These are phyloP conservation scores for Selene dorsalis DNA, from an alignment of 2,797 vertebrate genomes.

Conservation along the genomic window DNA sequence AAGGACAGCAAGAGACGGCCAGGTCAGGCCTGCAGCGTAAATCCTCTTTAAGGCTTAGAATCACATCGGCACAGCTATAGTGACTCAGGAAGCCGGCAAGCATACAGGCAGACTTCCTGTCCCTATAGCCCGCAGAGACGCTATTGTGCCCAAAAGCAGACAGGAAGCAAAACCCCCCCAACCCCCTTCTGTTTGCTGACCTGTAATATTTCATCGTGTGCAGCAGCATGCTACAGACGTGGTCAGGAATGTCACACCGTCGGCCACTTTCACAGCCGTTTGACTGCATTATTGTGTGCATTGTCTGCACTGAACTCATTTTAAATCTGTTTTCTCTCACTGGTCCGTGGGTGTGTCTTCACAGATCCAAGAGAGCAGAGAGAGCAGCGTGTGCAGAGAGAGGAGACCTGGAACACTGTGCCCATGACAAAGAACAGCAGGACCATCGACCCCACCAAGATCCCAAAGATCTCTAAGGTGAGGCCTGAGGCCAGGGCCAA, in stretches of 20 bases:
- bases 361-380: slow-evolving; percentile 71
- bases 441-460: slow-evolving; percentile 96
- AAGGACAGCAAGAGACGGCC: slow-evolving; percentile 95
- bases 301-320: not conserved
- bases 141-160: slow-evolving; percentile 60
- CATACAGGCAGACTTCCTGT: slow-evolving; percentile 65
- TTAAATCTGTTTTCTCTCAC: not conserved
- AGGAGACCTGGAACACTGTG: slow-evolving; percentile 98
- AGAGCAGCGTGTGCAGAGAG: slow-evolving; percentile 86
- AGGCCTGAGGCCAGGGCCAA: slow-evolving; percentile 28
- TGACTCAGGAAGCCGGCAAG: slow-evolving; percentile 61
- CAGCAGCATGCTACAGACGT: not conserved
- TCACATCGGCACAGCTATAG: slow-evolving; percentile 46
- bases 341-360: not conserved
- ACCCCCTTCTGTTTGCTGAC: slow-evolving; percentile 46
- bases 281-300: not conserved
- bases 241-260: slow-evolving; percentile 4
- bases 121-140: slow-evolving; percentile 60
- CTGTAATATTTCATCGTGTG: slow-evolving; percentile 31
- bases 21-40: slow-evolving; percentile 82
- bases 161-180: slow-evolving; percentile 50
- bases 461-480: slow-evolving; percentile 99
- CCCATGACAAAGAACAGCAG: slow-evolving; percentile 97
- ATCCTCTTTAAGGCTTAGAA: slow-evolving; percentile 79
- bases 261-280: not conserved